A percentile compares a stretch with the other conserved stretches of the same genome.
These are phyloP conservation scores for Resseliella maxima DNA, from an alignment of 2,888 invertebrate genomes.

Conservation along the genomic window DNA sequence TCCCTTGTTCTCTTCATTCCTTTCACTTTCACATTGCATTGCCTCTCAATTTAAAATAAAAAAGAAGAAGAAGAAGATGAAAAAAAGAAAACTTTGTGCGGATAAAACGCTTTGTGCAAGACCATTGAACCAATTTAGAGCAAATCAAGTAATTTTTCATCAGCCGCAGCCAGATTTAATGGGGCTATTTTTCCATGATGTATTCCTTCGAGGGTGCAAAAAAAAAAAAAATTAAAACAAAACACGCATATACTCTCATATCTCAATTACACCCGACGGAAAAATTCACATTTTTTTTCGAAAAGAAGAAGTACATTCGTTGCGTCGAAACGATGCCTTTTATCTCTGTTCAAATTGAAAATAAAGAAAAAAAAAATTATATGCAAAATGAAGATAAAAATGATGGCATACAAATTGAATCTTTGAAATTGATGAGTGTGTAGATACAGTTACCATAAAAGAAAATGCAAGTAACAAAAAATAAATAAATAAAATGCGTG, in stretches of 20 bases:
- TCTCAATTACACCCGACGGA: neutral
- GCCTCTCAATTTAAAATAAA: too few relatives aligned
- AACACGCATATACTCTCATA: neutral
- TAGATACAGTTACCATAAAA: too few relatives aligned
- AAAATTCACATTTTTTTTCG: neutral
- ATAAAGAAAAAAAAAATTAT: neutral
- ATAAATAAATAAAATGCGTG: too few relatives aligned
- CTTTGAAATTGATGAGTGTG: too few relatives aligned
- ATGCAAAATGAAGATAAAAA: too few relatives aligned
- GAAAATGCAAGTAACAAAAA: too few relatives aligned
- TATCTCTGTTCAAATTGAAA: neutral
- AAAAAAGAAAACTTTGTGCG: neutral
- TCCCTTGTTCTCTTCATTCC: neutral
- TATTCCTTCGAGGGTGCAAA: neutral
- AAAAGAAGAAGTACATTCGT: neutral
- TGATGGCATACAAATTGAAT: too few relatives aligned
- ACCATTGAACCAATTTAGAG: slow-evolving; percentile 39
- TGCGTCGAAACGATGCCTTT: neutral
- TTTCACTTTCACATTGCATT: neutral
- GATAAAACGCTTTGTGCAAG: slow-evolving; percentile 42
- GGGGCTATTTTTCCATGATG: neutral
- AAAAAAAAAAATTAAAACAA: neutral
- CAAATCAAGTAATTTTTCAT: slow-evolving; percentile 24
- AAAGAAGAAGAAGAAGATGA: neutral
- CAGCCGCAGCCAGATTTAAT: slow-evolving; percentile 39